phyloP scores from a whole-genome alignment of 2,113 vertebrate genomes.

The Eclectus roratus region DNA sequence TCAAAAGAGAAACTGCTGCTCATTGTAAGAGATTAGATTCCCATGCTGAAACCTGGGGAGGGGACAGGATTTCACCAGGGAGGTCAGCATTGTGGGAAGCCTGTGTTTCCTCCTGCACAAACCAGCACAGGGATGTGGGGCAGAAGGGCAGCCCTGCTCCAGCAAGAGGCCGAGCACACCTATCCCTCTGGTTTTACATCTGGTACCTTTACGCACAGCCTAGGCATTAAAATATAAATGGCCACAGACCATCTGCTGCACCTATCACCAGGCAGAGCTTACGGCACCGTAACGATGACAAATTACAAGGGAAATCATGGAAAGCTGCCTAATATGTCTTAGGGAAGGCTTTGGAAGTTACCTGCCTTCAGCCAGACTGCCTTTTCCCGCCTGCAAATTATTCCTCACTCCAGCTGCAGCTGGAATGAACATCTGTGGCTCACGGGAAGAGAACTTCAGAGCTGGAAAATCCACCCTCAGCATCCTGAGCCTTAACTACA shows the following conservation, averaged over 20 bases:
- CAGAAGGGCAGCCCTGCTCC: not conserved
- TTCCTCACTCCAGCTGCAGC: not conserved
- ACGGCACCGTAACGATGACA: not conserved
- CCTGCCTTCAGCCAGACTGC: not conserved
- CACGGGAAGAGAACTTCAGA: no score
- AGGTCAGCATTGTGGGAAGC: not conserved
- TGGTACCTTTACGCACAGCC: not conserved
- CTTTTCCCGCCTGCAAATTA: not conserved
- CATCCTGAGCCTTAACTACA: not conserved
- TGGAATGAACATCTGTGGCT: not conserved
- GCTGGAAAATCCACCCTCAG: not conserved
- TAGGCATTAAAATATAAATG: not conserved
- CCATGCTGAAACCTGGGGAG: not conserved
- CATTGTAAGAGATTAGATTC: not conserved
- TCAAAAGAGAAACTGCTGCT: constrained; percentile 46
- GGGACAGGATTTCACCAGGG: not conserved
- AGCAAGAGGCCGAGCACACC: not conserved
- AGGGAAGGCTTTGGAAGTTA: not conserved
- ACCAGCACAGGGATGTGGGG: not conserved
- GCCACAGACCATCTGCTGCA: not conserved
- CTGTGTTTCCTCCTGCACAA: accelerated
- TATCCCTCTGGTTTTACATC: not conserved
- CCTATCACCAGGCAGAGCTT: not conserved
- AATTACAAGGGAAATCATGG: not conserved
- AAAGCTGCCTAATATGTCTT: not conserved